These are phyloP conservation scores for Entomobrya multifasciata DNA, from an alignment of 2,888 invertebrate species.

Conservation along the genomic window DNA sequence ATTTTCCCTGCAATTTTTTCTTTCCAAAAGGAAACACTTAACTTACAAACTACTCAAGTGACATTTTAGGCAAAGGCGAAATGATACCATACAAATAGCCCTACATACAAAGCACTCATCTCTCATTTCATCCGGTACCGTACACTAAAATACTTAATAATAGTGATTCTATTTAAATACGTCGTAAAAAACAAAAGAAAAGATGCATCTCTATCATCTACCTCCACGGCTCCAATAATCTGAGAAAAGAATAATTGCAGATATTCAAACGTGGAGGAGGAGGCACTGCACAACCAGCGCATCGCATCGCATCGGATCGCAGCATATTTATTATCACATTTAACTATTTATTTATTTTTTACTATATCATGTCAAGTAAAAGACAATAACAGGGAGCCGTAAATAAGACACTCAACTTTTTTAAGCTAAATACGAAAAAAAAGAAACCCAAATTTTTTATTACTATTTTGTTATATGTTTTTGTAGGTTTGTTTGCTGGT, in stretches of 20 bases:
- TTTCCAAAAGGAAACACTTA: too few relatives aligned
- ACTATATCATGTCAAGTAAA: conserved; percentile 13
- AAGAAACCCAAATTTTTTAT: too few relatives aligned
- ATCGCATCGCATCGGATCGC: not conserved
- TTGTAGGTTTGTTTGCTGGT: too few relatives aligned
- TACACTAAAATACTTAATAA: conserved; percentile 30
- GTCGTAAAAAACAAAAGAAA: conserved; percentile 56
- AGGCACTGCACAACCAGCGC: not conserved
- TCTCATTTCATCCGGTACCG: too few relatives aligned
- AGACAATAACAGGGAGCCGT: not conserved
- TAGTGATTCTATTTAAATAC: conserved; percentile 43
- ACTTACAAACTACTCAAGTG: not conserved
- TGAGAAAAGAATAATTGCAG: too few relatives aligned
- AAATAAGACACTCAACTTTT: not conserved
- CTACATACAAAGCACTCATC: too few relatives aligned
- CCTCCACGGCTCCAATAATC: too few relatives aligned
- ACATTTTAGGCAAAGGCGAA: not conserved
- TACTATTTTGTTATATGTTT: too few relatives aligned
- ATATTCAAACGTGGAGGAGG: not conserved
- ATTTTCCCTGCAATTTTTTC: too few relatives aligned
- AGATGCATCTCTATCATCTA: conserved; percentile 61
- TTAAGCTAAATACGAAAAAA: too few relatives aligned
- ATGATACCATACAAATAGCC: conserved; percentile 22
- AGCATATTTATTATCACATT: not conserved
- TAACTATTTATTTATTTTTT: conserved; percentile 38